Base-by-base conservation (phyloP, 2,113 vertebrate genomes). In the Ginglymostoma cirratum region DNA sequence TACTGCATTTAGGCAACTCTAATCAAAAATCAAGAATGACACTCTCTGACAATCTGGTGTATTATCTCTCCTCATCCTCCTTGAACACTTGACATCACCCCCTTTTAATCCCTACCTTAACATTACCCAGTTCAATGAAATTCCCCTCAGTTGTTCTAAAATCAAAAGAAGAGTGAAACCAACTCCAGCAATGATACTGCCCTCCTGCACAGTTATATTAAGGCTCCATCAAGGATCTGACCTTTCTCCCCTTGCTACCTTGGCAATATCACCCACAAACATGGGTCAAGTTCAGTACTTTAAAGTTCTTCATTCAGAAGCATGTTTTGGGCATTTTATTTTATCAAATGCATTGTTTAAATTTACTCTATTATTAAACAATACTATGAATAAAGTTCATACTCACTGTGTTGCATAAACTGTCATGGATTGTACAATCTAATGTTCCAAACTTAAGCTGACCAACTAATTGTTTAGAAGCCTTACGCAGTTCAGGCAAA, bases 381-480 rank as follows among this genome's bases (percentile, higher is more conserved):
- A 48, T 76, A 72, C 42, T 38, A 70, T 65, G n/a, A 30, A 65
- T 12, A 30, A 0, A 34, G 55, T 69, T 72, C 42, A 45, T 83
- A 0, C 97, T 98, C 97, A 99, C 99, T 98, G 96, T 98, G 90
- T 98, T 99, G 97, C 99, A 99, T 96, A 99, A 98, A 65, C 97
- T 97, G 96, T 98, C 98, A 30, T 99, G 99, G 95, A 99, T 96
- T 78, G 99, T 99, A 95, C 99, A 99, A 96, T 99, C 99, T 93
- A 99, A 96, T 0, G 99, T 99, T 7, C 99, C 99, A 97, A 99
- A 99, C 97, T 98, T 99, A 96, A 99, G 97, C 96, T 99, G 99
- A 80, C 99, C 99, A 66, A 98, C 98, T 96, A 99, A 97, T 96
- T 98, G 98, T 96, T 99, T 98, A 0, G 99, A 99, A 96, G 99